Conservation (phyloP, 2,888 invertebrate species). For the Oasisia sp. region DNA sequence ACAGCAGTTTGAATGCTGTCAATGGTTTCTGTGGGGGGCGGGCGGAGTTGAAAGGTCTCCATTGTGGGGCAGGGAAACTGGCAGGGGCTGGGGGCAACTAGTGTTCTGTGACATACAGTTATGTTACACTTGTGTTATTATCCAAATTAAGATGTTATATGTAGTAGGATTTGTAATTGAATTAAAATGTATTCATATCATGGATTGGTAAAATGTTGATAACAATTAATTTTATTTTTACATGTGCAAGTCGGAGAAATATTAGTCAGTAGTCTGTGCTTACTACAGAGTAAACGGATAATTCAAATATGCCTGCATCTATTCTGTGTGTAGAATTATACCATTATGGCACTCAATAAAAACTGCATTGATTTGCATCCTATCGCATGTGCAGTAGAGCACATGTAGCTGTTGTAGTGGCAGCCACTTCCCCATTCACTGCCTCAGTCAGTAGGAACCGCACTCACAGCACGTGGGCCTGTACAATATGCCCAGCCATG, state of each 20-base stretch:
- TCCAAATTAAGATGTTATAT: not conserved
- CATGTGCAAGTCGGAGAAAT: not conserved
- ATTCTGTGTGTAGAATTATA: not conserved
- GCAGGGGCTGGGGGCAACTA: not conserved
- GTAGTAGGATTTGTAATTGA: not conserved
- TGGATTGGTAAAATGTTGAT: not conserved
- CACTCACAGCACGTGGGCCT: not conserved
- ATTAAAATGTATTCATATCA: not conserved
- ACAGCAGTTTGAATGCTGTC: not conserved
- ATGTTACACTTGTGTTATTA: not conserved
- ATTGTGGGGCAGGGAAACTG: not conserved
- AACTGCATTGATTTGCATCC: not conserved
- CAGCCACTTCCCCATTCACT: not conserved
- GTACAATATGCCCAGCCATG: not conserved
- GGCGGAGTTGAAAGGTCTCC: not conserved
- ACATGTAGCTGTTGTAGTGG: not conserved
- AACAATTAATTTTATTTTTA: not conserved
- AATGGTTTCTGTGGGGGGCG: not conserved
- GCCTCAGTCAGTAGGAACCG: not conserved
- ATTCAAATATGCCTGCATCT: not conserved
- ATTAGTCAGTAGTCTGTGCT: not conserved
- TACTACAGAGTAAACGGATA: too few relatives aligned
- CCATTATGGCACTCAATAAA: not conserved
- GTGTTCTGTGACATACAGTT: not conserved
- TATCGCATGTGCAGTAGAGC: not conserved